A percentile compares a stretch with the other conserved stretches of the same genome.
These are phyloP conservation scores for Frankliniella intonsa DNA, from an alignment of 2,888 invertebrate genomes.

Conservation along the genomic window DNA sequence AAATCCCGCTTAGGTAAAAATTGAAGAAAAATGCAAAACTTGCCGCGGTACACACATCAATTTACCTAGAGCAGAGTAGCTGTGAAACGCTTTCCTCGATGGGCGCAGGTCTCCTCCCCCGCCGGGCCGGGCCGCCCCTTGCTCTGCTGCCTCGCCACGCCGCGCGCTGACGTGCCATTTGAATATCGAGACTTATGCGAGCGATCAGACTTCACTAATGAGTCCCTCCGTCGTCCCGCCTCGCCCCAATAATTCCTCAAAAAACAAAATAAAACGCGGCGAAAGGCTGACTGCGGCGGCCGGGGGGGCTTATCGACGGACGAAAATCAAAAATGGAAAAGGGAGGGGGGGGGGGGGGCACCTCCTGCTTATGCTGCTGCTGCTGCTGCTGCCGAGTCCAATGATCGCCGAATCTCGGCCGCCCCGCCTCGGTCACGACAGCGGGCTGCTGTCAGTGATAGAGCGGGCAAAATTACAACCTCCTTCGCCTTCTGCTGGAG, in stretches of 20 bases:
- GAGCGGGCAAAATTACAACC: too few relatives aligned
- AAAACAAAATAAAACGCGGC: background rate
- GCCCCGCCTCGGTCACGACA: too few relatives aligned
- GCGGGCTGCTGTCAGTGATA: too few relatives aligned
- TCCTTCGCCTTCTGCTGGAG: too few relatives aligned
- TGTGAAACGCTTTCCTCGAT: too few relatives aligned
- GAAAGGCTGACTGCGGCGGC: background rate
- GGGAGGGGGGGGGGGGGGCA: background rate
- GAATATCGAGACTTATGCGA: slow-evolving; percentile 20
- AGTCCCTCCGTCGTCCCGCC: background rate
- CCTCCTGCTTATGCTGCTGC: background rate
- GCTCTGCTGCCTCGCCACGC: background rate
- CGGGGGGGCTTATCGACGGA: background rate
- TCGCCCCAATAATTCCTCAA: background rate
- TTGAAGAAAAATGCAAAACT: too few relatives aligned
- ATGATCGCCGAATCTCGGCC: too few relatives aligned
- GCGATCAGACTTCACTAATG: background rate
- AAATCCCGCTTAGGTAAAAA: too few relatives aligned
- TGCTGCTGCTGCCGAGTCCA: background rate
- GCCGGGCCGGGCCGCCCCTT: background rate
- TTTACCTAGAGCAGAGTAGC: too few relatives aligned
- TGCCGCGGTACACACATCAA: too few relatives aligned
- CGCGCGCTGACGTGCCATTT: background rate
- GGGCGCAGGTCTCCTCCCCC: too few relatives aligned
- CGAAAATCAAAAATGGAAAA: background rate